Conservation (phyloP, 2,888 invertebrate genomes). For the Brachypterus glaber region DNA sequence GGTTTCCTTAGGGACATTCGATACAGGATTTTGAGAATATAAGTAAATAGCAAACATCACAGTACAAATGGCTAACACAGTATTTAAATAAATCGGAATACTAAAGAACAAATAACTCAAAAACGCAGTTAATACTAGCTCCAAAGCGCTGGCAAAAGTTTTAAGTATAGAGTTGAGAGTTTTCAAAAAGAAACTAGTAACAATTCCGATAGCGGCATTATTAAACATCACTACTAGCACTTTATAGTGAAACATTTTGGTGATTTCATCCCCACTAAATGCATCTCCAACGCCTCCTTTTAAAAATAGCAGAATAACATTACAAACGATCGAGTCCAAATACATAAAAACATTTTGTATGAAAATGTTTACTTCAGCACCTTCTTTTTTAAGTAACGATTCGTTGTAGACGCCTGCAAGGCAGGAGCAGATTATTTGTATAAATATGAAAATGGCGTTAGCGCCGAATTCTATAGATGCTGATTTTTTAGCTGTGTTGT, state of each 20-base stretch:
- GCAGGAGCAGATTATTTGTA: constrained; percentile 85
- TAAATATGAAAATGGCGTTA: constrained; percentile 55
- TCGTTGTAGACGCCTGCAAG: constrained; percentile 95
- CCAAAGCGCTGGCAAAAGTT: constrained; percentile 90
- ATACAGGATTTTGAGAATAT: constrained; percentile 85
- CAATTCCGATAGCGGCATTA: constrained; percentile 84
- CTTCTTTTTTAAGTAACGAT: constrained; percentile 78
- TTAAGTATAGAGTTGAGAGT: constrained; percentile 91
- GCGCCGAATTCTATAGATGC: constrained; percentile 44
- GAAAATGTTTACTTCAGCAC: constrained; percentile 77
- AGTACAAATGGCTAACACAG: constrained; percentile 68
- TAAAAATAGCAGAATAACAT: constrained; percentile 58
- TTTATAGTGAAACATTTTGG: constrained; percentile 53
- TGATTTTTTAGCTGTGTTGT: constrained; percentile 34
- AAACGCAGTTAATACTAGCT: constrained; percentile 81
- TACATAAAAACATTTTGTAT: constrained; percentile 95
- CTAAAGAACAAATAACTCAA: constrained; percentile 77
- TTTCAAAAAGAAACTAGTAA: constrained; percentile 87
- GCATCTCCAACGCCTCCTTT: constrained; percentile 56
- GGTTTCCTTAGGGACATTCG: constrained; percentile 39
- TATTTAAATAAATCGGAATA: constrained; percentile 75
- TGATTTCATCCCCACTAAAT: constrained; percentile 48
- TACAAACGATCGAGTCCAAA: constrained; percentile 86
- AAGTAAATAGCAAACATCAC: constrained; percentile 76
- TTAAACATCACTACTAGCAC: constrained; percentile 77